Conservation (phyloP, 2,888 invertebrate species). For the Tetrapedia diversipes region DNA sequence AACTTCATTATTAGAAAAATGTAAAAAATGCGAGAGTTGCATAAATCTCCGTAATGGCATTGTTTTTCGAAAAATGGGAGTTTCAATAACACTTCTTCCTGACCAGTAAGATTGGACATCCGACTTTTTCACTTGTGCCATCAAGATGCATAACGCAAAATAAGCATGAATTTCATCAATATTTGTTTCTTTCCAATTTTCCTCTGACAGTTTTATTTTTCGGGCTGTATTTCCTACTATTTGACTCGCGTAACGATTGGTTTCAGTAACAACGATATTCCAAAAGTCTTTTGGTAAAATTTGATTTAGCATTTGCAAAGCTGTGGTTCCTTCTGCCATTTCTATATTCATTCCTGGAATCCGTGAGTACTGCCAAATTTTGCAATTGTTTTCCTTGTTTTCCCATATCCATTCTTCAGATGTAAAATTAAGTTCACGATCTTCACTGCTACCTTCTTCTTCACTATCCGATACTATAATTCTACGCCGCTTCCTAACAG, state of each 20-base stretch:
- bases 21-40: constrained; percentile 37
- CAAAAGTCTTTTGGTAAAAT: constrained; percentile 19
- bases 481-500: neutral
- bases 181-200: constrained; percentile 34
- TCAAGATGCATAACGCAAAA: constrained; percentile 44
- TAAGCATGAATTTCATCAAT: too few species aligned
- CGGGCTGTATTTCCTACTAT: neutral
- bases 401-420: neutral
- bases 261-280: constrained; percentile 17
- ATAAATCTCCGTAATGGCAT: constrained; percentile 31
- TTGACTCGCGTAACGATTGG: constrained; percentile 18
- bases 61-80: constrained; percentile 51
- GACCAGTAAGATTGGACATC: constrained; percentile 41
- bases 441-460: neutral
- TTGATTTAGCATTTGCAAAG: constrained; percentile 15
- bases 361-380: neutral
- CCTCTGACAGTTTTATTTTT: neutral
- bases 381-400: neutral
- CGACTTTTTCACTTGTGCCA: constrained; percentile 60
- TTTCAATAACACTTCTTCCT: constrained; percentile 47
- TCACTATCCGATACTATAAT: neutral
- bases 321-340: constrained; percentile 1
- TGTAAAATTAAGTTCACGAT: neutral
- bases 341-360: constrained; percentile 4
- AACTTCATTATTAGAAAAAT: constrained; percentile 39